These are phyloP conservation scores for Hoplias malabaricus DNA, from an alignment of 2,113 vertebrate genomes.

Conservation along the genomic window DNA sequence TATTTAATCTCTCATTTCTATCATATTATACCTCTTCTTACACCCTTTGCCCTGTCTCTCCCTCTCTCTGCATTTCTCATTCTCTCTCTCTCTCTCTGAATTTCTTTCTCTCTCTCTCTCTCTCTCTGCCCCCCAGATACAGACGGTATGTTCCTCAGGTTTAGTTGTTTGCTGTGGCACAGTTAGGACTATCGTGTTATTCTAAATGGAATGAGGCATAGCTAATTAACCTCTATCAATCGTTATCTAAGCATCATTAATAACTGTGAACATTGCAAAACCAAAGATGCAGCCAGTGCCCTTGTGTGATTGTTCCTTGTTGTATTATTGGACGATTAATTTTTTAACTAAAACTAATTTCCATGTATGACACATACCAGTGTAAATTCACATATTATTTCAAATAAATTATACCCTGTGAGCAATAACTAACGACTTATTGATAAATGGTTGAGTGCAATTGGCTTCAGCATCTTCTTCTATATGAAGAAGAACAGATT, in stretches of 20 bases:
- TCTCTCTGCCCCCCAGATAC: conserved; percentile 28
- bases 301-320: background rate
- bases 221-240: conserved; percentile 4
- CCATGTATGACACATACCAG: background rate
- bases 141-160: conserved; percentile 14
- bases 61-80: conserved; percentile 37
- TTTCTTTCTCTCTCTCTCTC: conserved; percentile 11
- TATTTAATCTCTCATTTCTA: background rate
- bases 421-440: too few species aligned
- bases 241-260: too few species aligned
- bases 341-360: background rate
- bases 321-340: background rate
- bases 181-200: conserved; percentile 7
- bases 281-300: background rate
- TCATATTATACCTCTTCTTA: background rate
- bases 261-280: background rate
- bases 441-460: too few species aligned
- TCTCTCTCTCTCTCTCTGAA: conserved; percentile 19
- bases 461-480: too few species aligned
- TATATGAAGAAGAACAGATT: too few species aligned
- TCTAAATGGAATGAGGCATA: background rate
- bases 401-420: too few species aligned
- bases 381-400: too few species aligned
- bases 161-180: conserved; percentile 8
- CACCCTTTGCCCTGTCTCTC: background rate